phyloP scores from a whole-genome alignment of 2,113 vertebrate genomes.

The Cyphomyrus discorhynchus region DNA sequence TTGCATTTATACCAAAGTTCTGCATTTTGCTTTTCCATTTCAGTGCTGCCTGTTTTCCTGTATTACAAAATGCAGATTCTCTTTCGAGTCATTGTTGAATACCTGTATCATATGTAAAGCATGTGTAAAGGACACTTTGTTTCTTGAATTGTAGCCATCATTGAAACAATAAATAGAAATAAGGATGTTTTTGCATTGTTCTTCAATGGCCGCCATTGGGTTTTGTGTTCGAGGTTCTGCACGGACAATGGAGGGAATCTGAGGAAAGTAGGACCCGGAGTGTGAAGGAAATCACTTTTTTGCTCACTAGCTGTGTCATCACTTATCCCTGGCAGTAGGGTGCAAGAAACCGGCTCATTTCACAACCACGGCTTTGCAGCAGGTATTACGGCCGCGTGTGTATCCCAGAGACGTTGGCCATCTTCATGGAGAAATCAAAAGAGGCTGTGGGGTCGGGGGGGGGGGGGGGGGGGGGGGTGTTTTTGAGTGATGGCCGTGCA shows the following conservation, averaged over 20 bases:
- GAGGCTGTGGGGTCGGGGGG: not conserved
- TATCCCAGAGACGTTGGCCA: not conserved
- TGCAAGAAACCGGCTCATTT: not conserved
- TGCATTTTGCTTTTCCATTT: slow-evolving; percentile 48
- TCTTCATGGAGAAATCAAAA: not conserved
- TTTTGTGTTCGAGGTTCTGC: not conserved
- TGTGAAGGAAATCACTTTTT: not conserved
- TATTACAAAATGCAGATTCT: slow-evolving; percentile 31
- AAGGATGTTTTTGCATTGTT: slow-evolving; percentile 26
- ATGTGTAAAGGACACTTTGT: slow-evolving; percentile 52
- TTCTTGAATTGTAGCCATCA: slow-evolving; percentile 57
- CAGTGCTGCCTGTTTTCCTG: slow-evolving; percentile 51
- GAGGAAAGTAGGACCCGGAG: not conserved
- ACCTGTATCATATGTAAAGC: slow-evolving; percentile 68
- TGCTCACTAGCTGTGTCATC: not conserved
- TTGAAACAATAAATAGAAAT: slow-evolving; percentile 58
- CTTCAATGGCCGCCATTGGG: not conserved
- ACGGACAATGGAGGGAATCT: not conserved
- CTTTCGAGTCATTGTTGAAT: slow-evolving; percentile 41
- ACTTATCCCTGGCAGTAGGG: not conserved
- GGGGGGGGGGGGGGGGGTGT: not conserved
- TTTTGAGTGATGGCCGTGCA: not conserved
- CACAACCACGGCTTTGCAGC: not conserved
- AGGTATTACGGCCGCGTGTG: not conserved
- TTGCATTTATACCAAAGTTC: slow-evolving; percentile 62